phyloP scores from a whole-genome alignment of 1,140 invertebrate genomes.

The Macrobrachium rosenbergii region DNA sequence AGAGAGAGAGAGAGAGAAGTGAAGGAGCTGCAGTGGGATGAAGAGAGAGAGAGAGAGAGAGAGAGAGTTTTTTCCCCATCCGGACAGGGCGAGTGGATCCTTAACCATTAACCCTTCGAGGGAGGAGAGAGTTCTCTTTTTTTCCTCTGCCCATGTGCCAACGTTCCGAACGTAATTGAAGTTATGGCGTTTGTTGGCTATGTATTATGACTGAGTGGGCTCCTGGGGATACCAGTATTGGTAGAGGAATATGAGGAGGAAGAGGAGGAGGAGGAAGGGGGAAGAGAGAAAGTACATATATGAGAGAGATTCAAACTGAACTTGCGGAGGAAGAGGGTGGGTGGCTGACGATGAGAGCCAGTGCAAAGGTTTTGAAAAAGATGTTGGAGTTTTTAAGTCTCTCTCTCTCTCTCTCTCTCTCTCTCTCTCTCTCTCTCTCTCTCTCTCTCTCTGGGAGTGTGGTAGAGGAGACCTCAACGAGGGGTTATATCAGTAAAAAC shows the following conservation, averaged over 20 bases:
- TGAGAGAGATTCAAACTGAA: too few relatives aligned
- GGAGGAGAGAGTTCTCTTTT: conserved; percentile 1
- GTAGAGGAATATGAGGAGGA: neutral
- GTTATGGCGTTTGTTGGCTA: conserved; percentile 43
- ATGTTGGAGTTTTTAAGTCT: too few relatives aligned
- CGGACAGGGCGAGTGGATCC: neutral
- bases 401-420: too few relatives aligned
- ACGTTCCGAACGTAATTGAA: conserved; percentile 37
- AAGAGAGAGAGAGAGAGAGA: neutral
- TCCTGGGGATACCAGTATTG: conserved; percentile 13
- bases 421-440: too few relatives aligned
- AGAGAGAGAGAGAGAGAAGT: neutral
- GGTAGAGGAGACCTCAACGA: too few relatives aligned
- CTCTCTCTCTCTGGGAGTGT: too few relatives aligned
- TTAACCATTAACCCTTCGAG: neutral
- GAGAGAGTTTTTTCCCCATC: neutral
- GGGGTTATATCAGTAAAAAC: too few relatives aligned
- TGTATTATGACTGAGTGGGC: conserved; percentile 48
- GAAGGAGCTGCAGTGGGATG: neutral
- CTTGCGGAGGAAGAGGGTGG: too few relatives aligned
- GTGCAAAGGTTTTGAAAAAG: neutral
- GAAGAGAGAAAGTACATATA: neutral
- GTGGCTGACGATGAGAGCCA: neutral
- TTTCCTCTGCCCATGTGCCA: neutral
- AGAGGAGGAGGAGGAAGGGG: neutral